phyloP scores from a whole-genome alignment of 1,140 invertebrate genomes.

The Ectropis grisescens region DNA sequence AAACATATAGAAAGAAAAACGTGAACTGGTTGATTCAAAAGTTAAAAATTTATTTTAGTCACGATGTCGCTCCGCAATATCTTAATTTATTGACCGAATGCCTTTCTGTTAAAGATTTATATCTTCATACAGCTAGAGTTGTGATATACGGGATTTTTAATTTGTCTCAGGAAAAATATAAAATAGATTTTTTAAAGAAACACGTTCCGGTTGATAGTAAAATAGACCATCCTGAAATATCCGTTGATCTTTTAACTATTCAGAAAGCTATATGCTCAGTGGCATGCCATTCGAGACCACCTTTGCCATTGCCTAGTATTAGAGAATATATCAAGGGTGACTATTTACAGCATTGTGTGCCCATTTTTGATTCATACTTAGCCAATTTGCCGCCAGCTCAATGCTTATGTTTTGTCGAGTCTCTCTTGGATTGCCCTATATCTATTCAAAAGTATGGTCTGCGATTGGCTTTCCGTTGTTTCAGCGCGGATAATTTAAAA shows the following conservation, averaged over 20 bases:
- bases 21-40: slow-evolving; percentile 8
- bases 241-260: slow-evolving; percentile 18
- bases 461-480: slow-evolving; percentile 34
- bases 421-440: slow-evolving; percentile 25
- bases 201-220: slow-evolving; percentile 26
- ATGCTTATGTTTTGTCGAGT: slow-evolving; percentile 27
- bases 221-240: slow-evolving; percentile 24
- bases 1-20: slow-evolving; percentile 7
- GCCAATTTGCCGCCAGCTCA: slow-evolving; percentile 23
- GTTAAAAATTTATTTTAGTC: slow-evolving; percentile 36
- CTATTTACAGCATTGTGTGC: slow-evolving; percentile 34
- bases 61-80: slow-evolving; percentile 27
- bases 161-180: slow-evolving; percentile 22
- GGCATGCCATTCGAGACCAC: slow-evolving; percentile 31
- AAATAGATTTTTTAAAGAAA: slow-evolving; percentile 28
- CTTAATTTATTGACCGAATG: slow-evolving; percentile 19
- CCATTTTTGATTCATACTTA: slow-evolving; percentile 31
- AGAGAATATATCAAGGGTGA: slow-evolving; percentile 37
- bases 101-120: slow-evolving; percentile 2
- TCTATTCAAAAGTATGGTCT: slow-evolving; percentile 44
- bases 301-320: slow-evolving; percentile 23
- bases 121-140: background rate
- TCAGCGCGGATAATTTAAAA: slow-evolving; percentile 21
- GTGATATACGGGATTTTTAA: slow-evolving; percentile 29
- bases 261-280: slow-evolving; percentile 34